These are phyloP conservation scores for Chalcosyrphus nemorum DNA, from an alignment of 2,888 invertebrate species.

Conservation along the genomic window DNA sequence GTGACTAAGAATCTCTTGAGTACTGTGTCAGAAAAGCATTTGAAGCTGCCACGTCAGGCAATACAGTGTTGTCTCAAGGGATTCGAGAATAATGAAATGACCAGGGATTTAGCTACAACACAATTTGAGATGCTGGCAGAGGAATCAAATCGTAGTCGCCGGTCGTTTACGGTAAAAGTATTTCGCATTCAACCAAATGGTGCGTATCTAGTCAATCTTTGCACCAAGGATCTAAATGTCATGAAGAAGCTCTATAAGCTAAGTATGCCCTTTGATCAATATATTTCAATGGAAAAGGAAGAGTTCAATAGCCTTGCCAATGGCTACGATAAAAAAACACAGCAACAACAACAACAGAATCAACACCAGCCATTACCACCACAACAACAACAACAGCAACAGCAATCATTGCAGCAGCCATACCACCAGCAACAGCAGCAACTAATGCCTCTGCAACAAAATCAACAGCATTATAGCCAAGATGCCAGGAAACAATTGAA, in stretches of 20 bases:
- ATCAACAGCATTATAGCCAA: slow-evolving; percentile 13
- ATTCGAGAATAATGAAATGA: slow-evolving; percentile 81
- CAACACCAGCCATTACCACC: slow-evolving; percentile 56
- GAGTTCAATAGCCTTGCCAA: slow-evolving; percentile 76
- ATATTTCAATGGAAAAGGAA: slow-evolving; percentile 80
- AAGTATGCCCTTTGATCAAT: slow-evolving; percentile 81
- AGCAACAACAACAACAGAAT: slow-evolving; percentile 63
- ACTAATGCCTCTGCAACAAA: background rate
- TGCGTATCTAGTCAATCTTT: slow-evolving; percentile 78
- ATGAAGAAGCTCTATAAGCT: slow-evolving; percentile 83
- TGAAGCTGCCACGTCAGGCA: slow-evolving; percentile 88
- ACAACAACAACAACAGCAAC: slow-evolving; percentile 38
- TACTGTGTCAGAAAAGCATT: slow-evolving; percentile 85
- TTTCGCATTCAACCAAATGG: slow-evolving; percentile 82
- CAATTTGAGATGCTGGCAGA: slow-evolving; percentile 88
- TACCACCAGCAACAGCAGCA: slow-evolving; percentile 30
- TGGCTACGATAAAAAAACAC: slow-evolving; percentile 40
- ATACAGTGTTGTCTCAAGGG: slow-evolving; percentile 90
- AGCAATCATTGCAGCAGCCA: slow-evolving; percentile 73
- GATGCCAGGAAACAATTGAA: slow-evolving; percentile 47
- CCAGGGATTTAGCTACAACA: slow-evolving; percentile 78
- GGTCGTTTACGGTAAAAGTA: slow-evolving; percentile 81
- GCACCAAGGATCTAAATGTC: slow-evolving; percentile 83
- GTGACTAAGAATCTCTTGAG: slow-evolving; percentile 85
- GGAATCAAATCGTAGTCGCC: slow-evolving; percentile 82